Evolutionary conservation across 2,113 vertebrate genomes (phyloP).

Genomic region (Seriola aureovittata): DNA sequence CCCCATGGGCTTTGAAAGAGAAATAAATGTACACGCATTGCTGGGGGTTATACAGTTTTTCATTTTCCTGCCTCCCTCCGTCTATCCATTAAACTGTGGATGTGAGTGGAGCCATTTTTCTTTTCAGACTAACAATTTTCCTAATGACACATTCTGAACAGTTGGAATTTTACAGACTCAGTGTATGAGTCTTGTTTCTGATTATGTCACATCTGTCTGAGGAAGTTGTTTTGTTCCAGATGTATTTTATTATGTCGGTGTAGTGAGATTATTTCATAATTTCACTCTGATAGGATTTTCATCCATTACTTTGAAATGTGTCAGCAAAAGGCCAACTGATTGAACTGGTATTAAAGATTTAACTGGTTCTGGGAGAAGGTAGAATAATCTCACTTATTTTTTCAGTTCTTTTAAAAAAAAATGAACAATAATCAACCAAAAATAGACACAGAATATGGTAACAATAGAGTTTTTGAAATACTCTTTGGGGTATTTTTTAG

Average conservation of each 20-base stretch:
- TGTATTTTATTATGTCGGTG: not conserved
- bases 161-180: not conserved
- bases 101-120: not conserved
- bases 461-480: too few relatives aligned
- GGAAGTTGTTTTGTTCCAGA: not conserved
- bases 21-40: conserved; percentile 33
- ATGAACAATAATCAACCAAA: too few relatives aligned
- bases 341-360: too few relatives aligned
- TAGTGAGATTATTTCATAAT: not conserved
- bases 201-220: not conserved
- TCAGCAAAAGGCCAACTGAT: too few relatives aligned
- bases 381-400: too few relatives aligned
- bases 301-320: not conserved
- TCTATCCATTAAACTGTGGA: conserved; percentile 27
- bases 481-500: too few relatives aligned
- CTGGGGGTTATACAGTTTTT: conserved; percentile 32
- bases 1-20: conserved; percentile 27
- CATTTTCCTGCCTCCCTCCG: conserved; percentile 28
- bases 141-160: conserved; percentile 15
- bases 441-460: too few relatives aligned
- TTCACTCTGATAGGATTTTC: not conserved
- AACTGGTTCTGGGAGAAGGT: too few relatives aligned
- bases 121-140: conserved; percentile 11
- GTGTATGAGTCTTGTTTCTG: not conserved
- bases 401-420: too few relatives aligned